Base-by-base conservation (phyloP, 2,888 invertebrate species). In the Bugulina stolonifera region DNA sequence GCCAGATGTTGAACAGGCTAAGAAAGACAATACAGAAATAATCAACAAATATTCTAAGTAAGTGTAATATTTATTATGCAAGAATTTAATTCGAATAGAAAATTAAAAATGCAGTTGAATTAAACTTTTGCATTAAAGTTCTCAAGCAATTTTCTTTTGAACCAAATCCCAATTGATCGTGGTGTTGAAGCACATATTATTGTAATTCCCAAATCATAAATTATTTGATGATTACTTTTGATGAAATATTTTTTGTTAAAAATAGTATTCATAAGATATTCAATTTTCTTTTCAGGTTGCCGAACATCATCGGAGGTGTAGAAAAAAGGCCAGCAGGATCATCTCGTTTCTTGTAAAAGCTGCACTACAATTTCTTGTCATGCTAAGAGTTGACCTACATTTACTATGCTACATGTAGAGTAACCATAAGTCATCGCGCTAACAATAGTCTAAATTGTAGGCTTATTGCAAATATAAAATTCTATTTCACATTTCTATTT, bases 11-110 rank as follows among this genome's bases (percentile, higher is more conserved):
- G 77, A 78, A 52, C 43, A 77, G n/a, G 64, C 74, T 25, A 74
- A 75, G 10, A 75, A 76, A 18, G 79, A 80, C 27, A 77, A 78
- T 69, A 54, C 75, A 27, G 80, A 64, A 32, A 34, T 64, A 14
- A 64, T 64, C 34, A 64, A 64, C n/a, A 27, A 34, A 5, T 64
- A 64, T 27, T 64, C 64, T 25, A 64, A 64, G 64, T 64, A 34
- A 64, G 22, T 55, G n/a, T 55, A 14, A 5, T 55, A 55, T 14
- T 5, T 55, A 14, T n/a, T 55, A n/a, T 55, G 18, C 10, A 43
- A 18, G 10, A 43, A 18, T 10, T 43, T 5, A 43, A 5, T 43
- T 18, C 43, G 3, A 43, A 43, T 43, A 43, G n/a, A n/a, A n/a
- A n/a, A n/a, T n/a, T n/a, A n/a, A n/a, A n/a, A n/a, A n/a, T n/a